phyloP scores from a whole-genome alignment of 2,888 invertebrate species.

The Xestoiulus laeticollis region DNA sequence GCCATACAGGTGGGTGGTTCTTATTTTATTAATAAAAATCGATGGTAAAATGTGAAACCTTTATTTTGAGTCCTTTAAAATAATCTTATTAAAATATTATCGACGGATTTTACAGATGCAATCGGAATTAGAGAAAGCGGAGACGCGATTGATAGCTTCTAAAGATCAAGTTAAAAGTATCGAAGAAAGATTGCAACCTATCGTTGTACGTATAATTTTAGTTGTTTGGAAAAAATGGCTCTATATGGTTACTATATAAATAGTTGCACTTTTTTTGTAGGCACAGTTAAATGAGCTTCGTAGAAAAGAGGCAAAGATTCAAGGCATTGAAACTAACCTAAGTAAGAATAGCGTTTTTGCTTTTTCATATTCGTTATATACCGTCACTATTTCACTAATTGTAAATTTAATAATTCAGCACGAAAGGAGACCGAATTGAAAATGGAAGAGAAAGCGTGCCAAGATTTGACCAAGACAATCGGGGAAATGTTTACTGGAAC shows the following conservation, averaged over 20 bases:
- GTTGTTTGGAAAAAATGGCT: too few species aligned
- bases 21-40: neutral
- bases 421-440: constrained; percentile 49
- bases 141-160: constrained; percentile 9
- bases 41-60: neutral
- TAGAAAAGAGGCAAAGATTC: constrained; percentile 34
- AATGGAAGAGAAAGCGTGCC: constrained; percentile 25
- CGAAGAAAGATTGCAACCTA: constrained; percentile 46
- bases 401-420: neutral
- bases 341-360: neutral
- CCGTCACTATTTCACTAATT: neutral
- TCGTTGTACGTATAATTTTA: too few species aligned
- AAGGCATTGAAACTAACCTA: constrained; percentile 36
- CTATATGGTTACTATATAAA: neutral
- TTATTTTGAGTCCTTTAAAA: too few species aligned
- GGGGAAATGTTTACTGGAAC: constrained; percentile 45
- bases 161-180: constrained; percentile 43
- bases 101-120: constrained; percentile 46
- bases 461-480: constrained; percentile 19
- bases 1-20: neutral
- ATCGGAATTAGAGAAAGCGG: constrained; percentile 40
- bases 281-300: constrained; percentile 18
- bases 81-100: too few species aligned
- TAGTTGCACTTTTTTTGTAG: constrained; percentile 18
- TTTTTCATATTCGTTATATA: neutral